Evolutionary conservation across 2,113 vertebrate species (phyloP), one percentile per base, ranked within the genome.

Genomic region (Octodon degus): DNA sequence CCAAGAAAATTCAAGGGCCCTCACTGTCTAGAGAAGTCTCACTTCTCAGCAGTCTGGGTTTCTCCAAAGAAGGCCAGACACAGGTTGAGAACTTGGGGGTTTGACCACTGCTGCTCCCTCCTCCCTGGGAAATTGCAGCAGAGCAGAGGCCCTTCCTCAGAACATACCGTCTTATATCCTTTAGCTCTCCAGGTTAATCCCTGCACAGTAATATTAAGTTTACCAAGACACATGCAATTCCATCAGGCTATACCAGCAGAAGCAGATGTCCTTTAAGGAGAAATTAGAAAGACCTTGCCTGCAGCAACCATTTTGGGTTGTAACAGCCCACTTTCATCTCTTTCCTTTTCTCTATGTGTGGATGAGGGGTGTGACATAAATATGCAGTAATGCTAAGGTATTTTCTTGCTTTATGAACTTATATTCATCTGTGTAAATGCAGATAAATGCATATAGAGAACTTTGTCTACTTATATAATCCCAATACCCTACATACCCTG

Each of bases 261-360:
- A 76, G 20, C 30, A 81, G 10, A 47, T 89, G 37, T 1, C 12
- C 93, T 94, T 89, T 86, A 95, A 58, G 62, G 34, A 8, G 27
- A 94, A 91, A 92, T 81, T 76, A 65, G 63, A 62, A 93, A 91
- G 50, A 94, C 3, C n/a, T 32, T 92, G 16, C 32, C 79, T 68
- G 27, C 9, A 91, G 47, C 32, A 60, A 34, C 1, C 76, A 32
- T 25, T 37, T 87, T 20, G 40, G 70, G 11, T 2, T 62, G n/a
- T 63, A 81, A 53, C 82, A 53, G 9, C 1, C 6, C 63, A 22
- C 7, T 32, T 79, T 17, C 17, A 16, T 74, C 32, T 24, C 2
- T 83, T n/a, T 79, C 8, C 50, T 10, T 74, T 32, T 81, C 6
- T 74, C 7, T 77, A 20, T 70, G 7, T 79, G 50, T 63, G 50